Base-by-base conservation (phyloP, 2,113 vertebrate genomes). In the Dipodomys merriami region DNA sequence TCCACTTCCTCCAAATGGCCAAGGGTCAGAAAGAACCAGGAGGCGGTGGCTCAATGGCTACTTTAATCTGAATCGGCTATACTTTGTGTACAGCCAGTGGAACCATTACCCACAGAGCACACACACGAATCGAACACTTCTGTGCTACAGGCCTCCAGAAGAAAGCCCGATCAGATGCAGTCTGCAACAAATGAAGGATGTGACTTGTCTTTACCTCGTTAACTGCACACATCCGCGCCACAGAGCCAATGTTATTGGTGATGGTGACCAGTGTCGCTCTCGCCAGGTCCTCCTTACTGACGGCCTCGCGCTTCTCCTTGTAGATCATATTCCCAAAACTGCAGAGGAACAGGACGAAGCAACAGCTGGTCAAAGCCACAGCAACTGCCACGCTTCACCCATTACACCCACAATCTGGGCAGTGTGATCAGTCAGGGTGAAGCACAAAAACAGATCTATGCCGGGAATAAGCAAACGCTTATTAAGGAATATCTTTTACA, bases 251-350 rank as follows among this genome's bases (percentile, higher is more conserved):
- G 93, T 98, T 98, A 96, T 98, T 98, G 89, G 98, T 98, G 93
- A 98, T 98, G 39, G 98, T 98, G 76, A 98, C 98, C 97, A 98
- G 30, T 67, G 98, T 98, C 78, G 98, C 98, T 98, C 98, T 98
- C 64, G 98, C 98, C 92, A 98, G 97, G 93, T 98, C 98, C 97
- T 98, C 98, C 96, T 98, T 98, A 97, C 98, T 98, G 87, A 98
- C 98, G 88, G 98, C 97, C 80, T 98, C 98, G 88, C 98, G 97
- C 95, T 98, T 98, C 72, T 98, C 98, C 94, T 98, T 98, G 96
- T 98, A 98, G 96, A 98, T 98, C 98, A 98, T 98, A 91, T 98
- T 98, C n/a, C 98, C 98, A 97, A 98, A 98, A 95, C 98, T 98
- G 9, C 6, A 97, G 95, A 92, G n/a, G 90, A 94, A 88, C 79